Percentiles rank a stretch among this genome's conserved stretches.
Evolutionary conservation across 1,140 invertebrate genomes (phyloP).

Genomic region (Steinernema feltiae): DNA sequence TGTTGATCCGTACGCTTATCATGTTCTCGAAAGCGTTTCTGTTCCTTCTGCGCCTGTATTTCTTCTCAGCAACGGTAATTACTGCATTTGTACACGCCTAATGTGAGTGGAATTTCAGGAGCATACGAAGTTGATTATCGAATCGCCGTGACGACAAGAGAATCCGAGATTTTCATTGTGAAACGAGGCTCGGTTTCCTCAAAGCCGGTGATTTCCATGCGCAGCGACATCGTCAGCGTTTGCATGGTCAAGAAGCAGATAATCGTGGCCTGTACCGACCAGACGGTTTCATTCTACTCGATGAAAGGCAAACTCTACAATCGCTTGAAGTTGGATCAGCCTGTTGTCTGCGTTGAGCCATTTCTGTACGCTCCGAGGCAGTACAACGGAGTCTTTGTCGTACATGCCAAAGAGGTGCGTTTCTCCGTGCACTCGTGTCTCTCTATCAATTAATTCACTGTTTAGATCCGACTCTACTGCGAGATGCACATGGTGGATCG

Average conservation of each 20-base stretch:
- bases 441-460: neutral
- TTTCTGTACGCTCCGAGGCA: constrained; percentile 20
- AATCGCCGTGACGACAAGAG: constrained; percentile 13
- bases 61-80: constrained; percentile 15
- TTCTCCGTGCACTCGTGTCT: neutral
- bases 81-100: neutral
- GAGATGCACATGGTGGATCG: constrained; percentile 18
- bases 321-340: neutral
- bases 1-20: neutral
- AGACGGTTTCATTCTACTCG: neutral
- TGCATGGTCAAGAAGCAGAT: neutral
- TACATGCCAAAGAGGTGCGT: constrained; percentile 19
- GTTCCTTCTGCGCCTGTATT: constrained; percentile 5
- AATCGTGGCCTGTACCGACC: neutral
- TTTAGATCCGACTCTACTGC: constrained; percentile 16
- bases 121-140: constrained; percentile 23
- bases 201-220: neutral
- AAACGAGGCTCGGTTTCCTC: neutral
- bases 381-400: constrained; percentile 17
- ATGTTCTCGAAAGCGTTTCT: neutral
- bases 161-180: constrained; percentile 18
- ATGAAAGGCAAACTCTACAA: constrained; percentile 18
- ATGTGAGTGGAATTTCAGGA: neutral
- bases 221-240: constrained; percentile 19
- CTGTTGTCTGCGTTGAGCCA: constrained; percentile 16